phyloP scores from a whole-genome alignment of 2,113 vertebrate genomes.

The Herpailurus yagouaroundi region DNA sequence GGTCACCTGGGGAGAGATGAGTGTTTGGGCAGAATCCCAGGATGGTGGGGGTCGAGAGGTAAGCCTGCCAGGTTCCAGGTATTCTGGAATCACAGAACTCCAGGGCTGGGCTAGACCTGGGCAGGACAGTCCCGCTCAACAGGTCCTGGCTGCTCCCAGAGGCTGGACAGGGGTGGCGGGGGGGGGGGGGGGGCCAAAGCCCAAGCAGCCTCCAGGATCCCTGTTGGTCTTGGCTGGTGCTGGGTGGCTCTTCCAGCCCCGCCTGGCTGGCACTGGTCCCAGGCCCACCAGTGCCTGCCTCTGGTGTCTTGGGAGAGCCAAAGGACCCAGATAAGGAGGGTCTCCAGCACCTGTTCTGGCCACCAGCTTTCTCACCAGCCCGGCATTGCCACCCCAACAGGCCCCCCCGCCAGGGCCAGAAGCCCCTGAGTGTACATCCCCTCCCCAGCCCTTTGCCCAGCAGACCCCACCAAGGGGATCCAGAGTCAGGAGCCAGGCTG shows the following conservation, averaged over 20 bases:
- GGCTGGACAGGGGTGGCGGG: accelerated
- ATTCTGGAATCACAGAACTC: neutral
- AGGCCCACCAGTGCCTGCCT: neutral
- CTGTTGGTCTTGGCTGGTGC: neutral
- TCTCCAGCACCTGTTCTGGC: neutral
- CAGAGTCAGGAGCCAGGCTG: neutral
- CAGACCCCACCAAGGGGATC: neutral
- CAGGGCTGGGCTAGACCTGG: too few relatives aligned
- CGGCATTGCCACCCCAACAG: neutral
- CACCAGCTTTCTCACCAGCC: neutral
- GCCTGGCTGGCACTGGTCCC: neutral
- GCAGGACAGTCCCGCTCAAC: neutral
- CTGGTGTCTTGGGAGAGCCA: neutral
- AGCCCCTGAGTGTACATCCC: neutral
- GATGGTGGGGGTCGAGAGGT: neutral
- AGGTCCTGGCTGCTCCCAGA: neutral
- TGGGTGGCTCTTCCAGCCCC: neutral
- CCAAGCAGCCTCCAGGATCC: neutral
- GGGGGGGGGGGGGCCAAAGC: too few relatives aligned
- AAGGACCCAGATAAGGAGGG: neutral
- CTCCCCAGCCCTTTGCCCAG: neutral
- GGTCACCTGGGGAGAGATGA: neutral
- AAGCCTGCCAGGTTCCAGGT: neutral
- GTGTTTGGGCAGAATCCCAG: neutral
- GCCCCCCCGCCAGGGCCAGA: neutral